Base-by-base conservation (phyloP, 1,140 invertebrate genomes). In the Ridgeia piscesae region DNA sequence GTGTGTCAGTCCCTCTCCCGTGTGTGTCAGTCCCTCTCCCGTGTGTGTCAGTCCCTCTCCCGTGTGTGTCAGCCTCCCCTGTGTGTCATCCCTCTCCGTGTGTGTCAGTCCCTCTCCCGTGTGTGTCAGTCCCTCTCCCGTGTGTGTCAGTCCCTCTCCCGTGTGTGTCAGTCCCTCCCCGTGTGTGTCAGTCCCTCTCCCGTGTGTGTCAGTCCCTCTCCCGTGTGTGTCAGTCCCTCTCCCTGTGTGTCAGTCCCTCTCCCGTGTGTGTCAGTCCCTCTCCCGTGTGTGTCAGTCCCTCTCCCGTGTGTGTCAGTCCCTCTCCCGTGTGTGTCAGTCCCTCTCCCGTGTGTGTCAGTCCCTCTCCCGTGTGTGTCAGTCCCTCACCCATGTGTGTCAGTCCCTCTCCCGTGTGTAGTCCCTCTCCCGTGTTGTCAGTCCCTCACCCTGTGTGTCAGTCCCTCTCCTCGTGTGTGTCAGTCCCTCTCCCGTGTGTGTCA, bases 21-120 rank as follows among this genome's bases (percentile, higher is more conserved):
- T 17, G 58, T 31, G 27, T 77, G 11, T 21, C 93, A 96, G 95
- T n/a, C n/a, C n/a, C n/a, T n/a, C n/a, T n/a, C n/a, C n/a, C n/a
- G n/a, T n/a, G n/a, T n/a, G 42, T 42, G 42, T 11, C 42, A 42
- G 11, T 4, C 42, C 42, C 42, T 42, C 42, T 6, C 42, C 42
- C 17, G 27, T 21, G 58, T 77, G 58, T n/a, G n/a, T n/a, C n/a
- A n/a, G n/a, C n/a, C 17, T 31, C 2, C 27, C 11, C 17, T 77
- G 58, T 17, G 58, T 31, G 27, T 77, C 27, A 77, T n/a, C n/a
- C n/a, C n/a, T n/a, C n/a, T n/a, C n/a, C n/a, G n/a, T n/a, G n/a
- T n/a, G 42, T 42, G 42, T 11, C 42, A 42, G 11, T 4, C 42
- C 42, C 42, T 42, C 42, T 6, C 42, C 42, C 17, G 27, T 21